Percentiles rank a stretch among this genome's conserved stretches.
These are phyloP conservation scores for Drosophila baimaii DNA, from an alignment of 1,140 invertebrate genomes.

Conservation along the genomic window DNA sequence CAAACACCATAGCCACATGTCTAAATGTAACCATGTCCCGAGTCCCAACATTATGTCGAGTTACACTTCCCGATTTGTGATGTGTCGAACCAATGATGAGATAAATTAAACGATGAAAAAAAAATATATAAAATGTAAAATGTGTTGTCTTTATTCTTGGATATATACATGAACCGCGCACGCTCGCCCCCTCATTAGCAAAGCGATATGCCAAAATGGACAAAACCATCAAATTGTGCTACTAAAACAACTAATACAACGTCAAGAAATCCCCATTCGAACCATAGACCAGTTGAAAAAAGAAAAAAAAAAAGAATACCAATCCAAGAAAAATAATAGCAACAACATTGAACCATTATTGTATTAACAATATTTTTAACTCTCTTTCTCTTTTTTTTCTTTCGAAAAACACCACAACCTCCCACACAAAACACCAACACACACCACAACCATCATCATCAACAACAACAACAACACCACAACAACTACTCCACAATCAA, in stretches of 20 bases:
- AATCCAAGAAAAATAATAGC: slow-evolving; percentile 41
- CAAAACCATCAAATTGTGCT: slow-evolving; percentile 49
- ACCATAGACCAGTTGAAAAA: slow-evolving; percentile 63
- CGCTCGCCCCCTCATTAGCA: slow-evolving; percentile 2
- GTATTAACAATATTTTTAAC: slow-evolving; percentile 81
- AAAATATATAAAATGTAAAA: slow-evolving; percentile 32
- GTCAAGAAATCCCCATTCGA: slow-evolving; percentile 52
- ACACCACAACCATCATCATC: slow-evolving; percentile 14
- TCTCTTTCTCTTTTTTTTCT: slow-evolving; percentile 80
- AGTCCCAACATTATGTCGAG: slow-evolving; percentile 66
- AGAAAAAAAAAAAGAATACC: slow-evolving; percentile 18
- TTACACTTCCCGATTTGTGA: slow-evolving; percentile 65
- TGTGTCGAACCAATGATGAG: slow-evolving; percentile 60
- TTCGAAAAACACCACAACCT: slow-evolving; percentile 63
- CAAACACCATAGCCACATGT: slow-evolving; percentile 31
- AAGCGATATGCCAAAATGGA: slow-evolving; percentile 32
- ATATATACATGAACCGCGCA: slow-evolving; percentile 5
- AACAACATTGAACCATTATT: slow-evolving; percentile 74
- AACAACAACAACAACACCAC: slow-evolving; percentile 11
- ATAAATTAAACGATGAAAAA: slow-evolving; percentile 56
- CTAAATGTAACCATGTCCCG: slow-evolving; percentile 54
- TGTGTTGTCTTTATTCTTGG: slow-evolving; percentile 53
- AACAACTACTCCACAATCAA: slow-evolving; percentile 22
- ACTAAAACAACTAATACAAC: slow-evolving; percentile 45
- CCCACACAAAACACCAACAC: slow-evolving; percentile 30